Evolutionary conservation across 2,888 invertebrate genomes (phyloP).

Genomic region (Lithophane semibrunnea): DNA sequence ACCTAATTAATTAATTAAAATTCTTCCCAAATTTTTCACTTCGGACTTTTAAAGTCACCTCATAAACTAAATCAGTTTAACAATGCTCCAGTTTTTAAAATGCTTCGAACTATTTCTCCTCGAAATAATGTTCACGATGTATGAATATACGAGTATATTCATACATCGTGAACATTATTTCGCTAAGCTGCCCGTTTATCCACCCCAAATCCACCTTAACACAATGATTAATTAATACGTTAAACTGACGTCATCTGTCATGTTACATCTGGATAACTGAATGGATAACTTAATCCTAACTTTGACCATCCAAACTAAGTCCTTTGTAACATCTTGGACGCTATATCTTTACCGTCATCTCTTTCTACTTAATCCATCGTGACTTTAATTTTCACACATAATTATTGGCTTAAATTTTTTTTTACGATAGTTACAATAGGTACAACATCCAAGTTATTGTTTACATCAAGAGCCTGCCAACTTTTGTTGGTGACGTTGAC

Average conservation of each 20-base stretch:
- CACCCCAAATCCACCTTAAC: slow-evolving; percentile 11
- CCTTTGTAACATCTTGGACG: no score
- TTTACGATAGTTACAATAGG: background rate
- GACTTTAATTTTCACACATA: background rate
- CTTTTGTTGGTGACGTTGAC: slow-evolving; percentile 3
- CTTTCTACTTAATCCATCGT: background rate
- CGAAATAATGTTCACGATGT: no score
- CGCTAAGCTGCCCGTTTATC: background rate
- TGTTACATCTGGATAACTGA: slow-evolving; percentile 28
- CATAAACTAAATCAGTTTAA: background rate
- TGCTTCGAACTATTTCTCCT: background rate
- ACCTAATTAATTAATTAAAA: background rate
- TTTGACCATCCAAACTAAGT: background rate
- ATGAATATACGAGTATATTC: background rate
- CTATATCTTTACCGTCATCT: background rate
- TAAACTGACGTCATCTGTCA: slow-evolving; percentile 14
- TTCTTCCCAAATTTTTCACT: background rate
- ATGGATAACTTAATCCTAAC: slow-evolving; percentile 30
- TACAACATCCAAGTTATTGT: slow-evolving; percentile 42
- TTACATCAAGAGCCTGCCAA: slow-evolving; percentile 47
- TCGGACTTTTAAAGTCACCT: background rate
- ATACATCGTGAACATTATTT: slow-evolving; percentile 3
- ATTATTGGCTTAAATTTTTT: background rate
- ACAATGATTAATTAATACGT: slow-evolving; percentile 36
- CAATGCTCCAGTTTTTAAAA: background rate